Percentiles rank a stretch among this genome's conserved stretches.
These are phyloP conservation scores for Hypotaenidia philippensis DNA, from an alignment of 2,797 vertebrate species.

Conservation along the genomic window DNA sequence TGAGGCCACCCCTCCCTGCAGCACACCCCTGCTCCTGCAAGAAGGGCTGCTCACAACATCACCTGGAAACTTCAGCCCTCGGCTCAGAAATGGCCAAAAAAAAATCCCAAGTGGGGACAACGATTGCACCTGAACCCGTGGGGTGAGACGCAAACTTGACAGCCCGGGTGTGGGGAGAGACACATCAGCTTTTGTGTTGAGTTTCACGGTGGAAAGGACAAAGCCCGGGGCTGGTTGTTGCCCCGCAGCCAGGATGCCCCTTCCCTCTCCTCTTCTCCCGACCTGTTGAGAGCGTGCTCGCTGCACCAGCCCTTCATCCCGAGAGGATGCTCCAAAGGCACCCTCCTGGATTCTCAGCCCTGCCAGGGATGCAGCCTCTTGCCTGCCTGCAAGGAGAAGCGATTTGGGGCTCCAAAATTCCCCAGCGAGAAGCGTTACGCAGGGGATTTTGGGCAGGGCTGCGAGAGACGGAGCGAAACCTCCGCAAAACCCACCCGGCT, in stretches of 20 bases:
- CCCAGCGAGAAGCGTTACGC: background rate
- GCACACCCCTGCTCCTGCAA: background rate
- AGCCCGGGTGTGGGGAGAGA: fast-evolving
- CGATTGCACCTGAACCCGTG: fast-evolving
- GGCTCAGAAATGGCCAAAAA: background rate
- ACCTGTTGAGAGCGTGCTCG: background rate
- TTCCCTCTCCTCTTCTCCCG: background rate
- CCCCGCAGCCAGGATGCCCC: fast-evolving
- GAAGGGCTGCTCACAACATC: background rate
- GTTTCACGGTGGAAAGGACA: background rate
- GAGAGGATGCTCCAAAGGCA: background rate
- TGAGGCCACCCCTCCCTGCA: background rate
- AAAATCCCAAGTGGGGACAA: background rate
- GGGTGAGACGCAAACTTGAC: background rate
- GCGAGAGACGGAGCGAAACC: fast-evolving
- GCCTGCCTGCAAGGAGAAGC: background rate
- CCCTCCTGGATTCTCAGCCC: background rate
- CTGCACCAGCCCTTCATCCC: background rate
- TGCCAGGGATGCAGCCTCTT: background rate
- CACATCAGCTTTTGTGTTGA: background rate
- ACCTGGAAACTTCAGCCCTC: background rate
- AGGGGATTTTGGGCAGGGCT: background rate
- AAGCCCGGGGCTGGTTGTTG: background rate
- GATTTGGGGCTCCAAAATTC: background rate
- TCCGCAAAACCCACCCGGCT: background rate